A percentile compares a stretch with the other conserved stretches of the same genome.
Evolutionary conservation across 2,888 invertebrate genomes (phyloP).

Genomic region (Fragum fragum): DNA sequence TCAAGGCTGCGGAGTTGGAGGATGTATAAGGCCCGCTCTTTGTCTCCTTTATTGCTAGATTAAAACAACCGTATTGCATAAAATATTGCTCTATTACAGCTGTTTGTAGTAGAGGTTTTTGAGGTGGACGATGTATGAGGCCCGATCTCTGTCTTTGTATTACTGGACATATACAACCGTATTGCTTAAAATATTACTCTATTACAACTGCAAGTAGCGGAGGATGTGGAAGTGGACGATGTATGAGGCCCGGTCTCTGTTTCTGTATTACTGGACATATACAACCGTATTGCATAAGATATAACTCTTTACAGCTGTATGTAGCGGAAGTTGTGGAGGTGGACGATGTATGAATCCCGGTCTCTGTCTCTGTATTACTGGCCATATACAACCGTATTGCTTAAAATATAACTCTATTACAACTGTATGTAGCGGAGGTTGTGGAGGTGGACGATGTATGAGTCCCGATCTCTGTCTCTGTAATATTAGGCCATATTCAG

Average conservation of each 20-base stretch:
- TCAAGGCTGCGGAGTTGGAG: no score
- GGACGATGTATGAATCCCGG: conserved; percentile 94
- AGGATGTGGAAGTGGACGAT: no score
- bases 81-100: conserved; percentile 69
- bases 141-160: conserved; percentile 94
- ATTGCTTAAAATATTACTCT: no score
- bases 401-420: no score
- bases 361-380: conserved; percentile 92
- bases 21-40: no score
- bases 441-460: conserved; percentile 92
- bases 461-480: conserved; percentile 94
- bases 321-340: conserved; percentile 88
- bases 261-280: no score
- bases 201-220: no score
- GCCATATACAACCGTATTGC: conserved; percentile 73
- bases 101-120: conserved; percentile 87
- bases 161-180: no score
- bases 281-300: no score
- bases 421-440: conserved; percentile 72
- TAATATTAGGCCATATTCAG: conserved; percentile 85
- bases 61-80: no score
- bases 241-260: no score
- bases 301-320: conserved; percentile 72
- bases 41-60: no score
- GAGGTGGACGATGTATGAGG: conserved; percentile 91